Evolutionary conservation across 1,140 invertebrate species (phyloP).

Genomic region (Drosophila jambulina): DNA sequence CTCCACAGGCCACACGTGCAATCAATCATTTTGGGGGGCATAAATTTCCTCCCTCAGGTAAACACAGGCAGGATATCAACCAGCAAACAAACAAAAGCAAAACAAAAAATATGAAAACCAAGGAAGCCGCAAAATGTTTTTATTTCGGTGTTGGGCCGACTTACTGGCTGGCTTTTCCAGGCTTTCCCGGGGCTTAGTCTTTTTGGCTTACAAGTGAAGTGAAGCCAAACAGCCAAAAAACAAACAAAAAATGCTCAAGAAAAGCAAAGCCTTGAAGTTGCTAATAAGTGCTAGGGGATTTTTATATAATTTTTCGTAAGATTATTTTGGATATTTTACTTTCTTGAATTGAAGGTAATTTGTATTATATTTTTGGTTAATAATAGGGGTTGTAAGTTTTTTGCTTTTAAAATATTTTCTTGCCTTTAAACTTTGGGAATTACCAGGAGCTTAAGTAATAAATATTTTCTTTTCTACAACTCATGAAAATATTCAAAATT

Average conservation of each 20-base stretch:
- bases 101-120: constrained; percentile 37
- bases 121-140: constrained; percentile 48
- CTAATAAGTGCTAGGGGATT: not conserved
- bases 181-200: constrained; percentile 19
- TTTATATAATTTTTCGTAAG: not conserved
- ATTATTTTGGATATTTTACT: not conserved
- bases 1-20: not conserved
- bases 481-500: not conserved
- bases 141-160: constrained; percentile 33
- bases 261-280: not conserved
- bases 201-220: constrained; percentile 27
- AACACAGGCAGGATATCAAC: constrained; percentile 33
- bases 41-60: constrained; percentile 22
- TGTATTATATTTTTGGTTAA: not conserved
- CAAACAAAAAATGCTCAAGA: not conserved
- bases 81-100: constrained; percentile 30
- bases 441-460: not conserved
- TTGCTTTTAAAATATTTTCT: not conserved
- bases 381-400: not conserved
- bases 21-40: constrained; percentile 22
- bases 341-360: no score
- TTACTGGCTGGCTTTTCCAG: constrained; percentile 26
- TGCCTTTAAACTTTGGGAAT: not conserved
- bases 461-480: not conserved
- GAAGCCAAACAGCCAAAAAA: not conserved